Evolutionary conservation across 2,888 invertebrate genomes (phyloP).

Genomic region (Sericinus montela): DNA sequence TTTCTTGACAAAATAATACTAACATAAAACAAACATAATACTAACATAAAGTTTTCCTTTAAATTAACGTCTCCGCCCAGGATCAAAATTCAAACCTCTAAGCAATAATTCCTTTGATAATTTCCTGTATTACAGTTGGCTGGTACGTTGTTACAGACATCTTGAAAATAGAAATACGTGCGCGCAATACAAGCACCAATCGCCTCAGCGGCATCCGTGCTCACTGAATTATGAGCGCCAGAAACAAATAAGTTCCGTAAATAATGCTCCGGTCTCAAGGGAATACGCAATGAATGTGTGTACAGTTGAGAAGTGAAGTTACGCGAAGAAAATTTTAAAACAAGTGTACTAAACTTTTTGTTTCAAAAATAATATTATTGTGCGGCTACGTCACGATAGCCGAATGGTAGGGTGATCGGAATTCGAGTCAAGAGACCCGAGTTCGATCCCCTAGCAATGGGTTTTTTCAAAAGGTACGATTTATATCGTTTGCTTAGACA

Average conservation of each 20-base stretch:
- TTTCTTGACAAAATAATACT: too few relatives aligned
- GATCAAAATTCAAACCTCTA: not conserved
- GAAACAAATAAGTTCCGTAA: slow-evolving; percentile 19
- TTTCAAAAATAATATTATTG: too few relatives aligned
- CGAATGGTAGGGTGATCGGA: too few relatives aligned
- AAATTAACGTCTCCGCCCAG: not conserved
- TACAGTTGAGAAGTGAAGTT: not conserved
- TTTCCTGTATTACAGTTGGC: slow-evolving; percentile 5
- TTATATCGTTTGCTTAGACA: too few relatives aligned
- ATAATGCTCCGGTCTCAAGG: slow-evolving; percentile 9
- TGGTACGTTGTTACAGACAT: slow-evolving; percentile 14
- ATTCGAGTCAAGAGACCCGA: too few relatives aligned
- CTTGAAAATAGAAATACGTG: slow-evolving; percentile 22
- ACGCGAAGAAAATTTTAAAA: not conserved
- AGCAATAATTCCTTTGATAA: slow-evolving; percentile 4
- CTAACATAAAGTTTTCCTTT: too few relatives aligned
- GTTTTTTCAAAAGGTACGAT: too few relatives aligned
- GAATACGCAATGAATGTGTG: slow-evolving; percentile 12
- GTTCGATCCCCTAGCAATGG: too few relatives aligned
- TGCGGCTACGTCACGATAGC: not conserved
- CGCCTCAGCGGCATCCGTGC: slow-evolving; percentile 12
- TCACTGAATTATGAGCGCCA: slow-evolving; percentile 16
- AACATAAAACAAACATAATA: too few relatives aligned
- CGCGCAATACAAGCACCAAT: slow-evolving; percentile 11
- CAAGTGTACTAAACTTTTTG: too few relatives aligned